A percentile compares a stretch with the other conserved stretches of the same genome.
phyloP scores from a whole-genome alignment of 30 jellyfish, hydroid and myxozoan species.

The Turritopsis dohrnii region DNA sequence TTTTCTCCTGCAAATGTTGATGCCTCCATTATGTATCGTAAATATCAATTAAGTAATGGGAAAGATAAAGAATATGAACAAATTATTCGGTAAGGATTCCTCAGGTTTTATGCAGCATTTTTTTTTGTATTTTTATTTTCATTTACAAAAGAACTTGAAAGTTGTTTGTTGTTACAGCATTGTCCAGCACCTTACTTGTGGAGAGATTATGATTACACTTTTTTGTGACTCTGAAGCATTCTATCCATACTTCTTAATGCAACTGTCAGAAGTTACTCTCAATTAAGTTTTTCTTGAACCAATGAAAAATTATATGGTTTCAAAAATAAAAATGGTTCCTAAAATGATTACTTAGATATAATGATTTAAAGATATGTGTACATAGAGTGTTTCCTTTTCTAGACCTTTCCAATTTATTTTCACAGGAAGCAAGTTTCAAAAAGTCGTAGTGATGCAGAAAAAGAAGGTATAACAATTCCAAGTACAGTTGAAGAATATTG shows the following conservation, averaged over 20 bases:
- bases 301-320: too few species aligned
- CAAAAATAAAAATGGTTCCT: neutral
- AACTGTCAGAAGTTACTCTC: too few species aligned
- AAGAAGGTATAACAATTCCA: slow-evolving; percentile 79
- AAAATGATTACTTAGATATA: neutral
- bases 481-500: slow-evolving; percentile 92
- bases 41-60: slow-evolving; percentile 60
- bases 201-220: too few species aligned
- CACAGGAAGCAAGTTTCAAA: slow-evolving; percentile 81
- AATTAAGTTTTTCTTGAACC: too few species aligned
- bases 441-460: slow-evolving; percentile 91
- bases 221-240: too few species aligned
- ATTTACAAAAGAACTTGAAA: neutral
- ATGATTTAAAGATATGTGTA: neutral
- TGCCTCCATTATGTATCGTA: slow-evolving; percentile 81
- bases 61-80: slow-evolving; percentile 76
- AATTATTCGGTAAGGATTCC: slow-evolving; percentile 48
- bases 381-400: neutral
- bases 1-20: slow-evolving; percentile 94
- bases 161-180: neutral
- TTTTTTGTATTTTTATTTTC: neutral
- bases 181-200: too few species aligned
- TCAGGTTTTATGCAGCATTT: neutral
- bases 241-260: too few species aligned
- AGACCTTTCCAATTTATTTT: neutral